A percentile compares a stretch with the other conserved stretches of the same genome.
Conservation (phyloP, 2,888 invertebrate genomes). For the Mythimna impura region DNA sequence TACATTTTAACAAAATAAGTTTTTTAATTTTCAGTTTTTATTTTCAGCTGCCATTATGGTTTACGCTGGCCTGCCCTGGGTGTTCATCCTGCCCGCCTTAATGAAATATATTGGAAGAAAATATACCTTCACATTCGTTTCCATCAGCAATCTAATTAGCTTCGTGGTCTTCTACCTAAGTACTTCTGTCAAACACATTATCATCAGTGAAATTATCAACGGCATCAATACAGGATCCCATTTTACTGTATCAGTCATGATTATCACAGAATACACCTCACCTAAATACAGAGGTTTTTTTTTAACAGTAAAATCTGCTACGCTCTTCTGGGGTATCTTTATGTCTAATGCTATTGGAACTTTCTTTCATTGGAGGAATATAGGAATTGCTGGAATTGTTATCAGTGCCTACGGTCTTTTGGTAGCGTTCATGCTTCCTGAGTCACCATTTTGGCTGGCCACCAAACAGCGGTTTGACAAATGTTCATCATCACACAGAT, state of each 20-base stretch:
- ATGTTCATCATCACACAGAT: conserved; percentile 56
- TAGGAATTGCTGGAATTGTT: conserved; percentile 63
- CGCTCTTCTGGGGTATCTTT: conserved; percentile 55
- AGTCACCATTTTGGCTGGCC: conserved; percentile 71
- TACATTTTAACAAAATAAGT: neutral
- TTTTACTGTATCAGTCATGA: conserved; percentile 53
- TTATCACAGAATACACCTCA: conserved; percentile 53
- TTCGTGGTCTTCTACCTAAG: conserved; percentile 60
- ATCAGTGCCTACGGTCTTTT: conserved; percentile 55
- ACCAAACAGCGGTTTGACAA: conserved; percentile 35
- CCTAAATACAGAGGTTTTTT: conserved; percentile 61
- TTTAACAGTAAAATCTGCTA: conserved; percentile 64
- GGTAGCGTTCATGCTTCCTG: conserved; percentile 64
- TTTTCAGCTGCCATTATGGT: conserved; percentile 58
- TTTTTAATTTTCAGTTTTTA: neutral
- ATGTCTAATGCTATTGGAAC: conserved; percentile 70
- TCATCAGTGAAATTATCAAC: conserved; percentile 64
- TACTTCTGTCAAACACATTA: conserved; percentile 55
- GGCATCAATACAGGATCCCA: conserved; percentile 55
- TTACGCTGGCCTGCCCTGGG: conserved; percentile 54
- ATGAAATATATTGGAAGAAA: conserved; percentile 54
- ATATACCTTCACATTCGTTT: conserved; percentile 41
- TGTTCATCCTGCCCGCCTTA: conserved; percentile 48
- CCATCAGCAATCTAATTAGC: conserved; percentile 42
- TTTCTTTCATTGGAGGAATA: conserved; percentile 69